phyloP scores from a whole-genome alignment of 2,888 invertebrate species.

The Standfussiana lucernea region DNA sequence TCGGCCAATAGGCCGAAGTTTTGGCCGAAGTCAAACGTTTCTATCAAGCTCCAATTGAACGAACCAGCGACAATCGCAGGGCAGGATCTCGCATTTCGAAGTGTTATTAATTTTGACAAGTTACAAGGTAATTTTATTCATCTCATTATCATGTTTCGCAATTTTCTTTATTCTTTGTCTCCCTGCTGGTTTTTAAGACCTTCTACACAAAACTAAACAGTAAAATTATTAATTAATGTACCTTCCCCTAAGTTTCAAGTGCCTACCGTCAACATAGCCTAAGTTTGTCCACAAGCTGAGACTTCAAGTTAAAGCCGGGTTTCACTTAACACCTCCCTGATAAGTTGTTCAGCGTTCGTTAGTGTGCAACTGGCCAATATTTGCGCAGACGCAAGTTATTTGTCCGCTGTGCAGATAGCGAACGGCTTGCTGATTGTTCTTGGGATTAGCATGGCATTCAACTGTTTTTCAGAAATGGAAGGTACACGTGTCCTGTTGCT shows the following conservation, averaged over 20 bases:
- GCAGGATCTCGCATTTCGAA: too few relatives aligned
- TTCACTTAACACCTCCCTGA: constrained; percentile 57
- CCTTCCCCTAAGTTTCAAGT: neutral
- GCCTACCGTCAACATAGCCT: neutral
- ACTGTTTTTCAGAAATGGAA: constrained; percentile 25
- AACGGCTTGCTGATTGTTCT: constrained; percentile 61
- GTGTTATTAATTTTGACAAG: too few relatives aligned
- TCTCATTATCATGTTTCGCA: neutral
- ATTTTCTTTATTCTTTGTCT: neutral
- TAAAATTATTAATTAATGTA: neutral
- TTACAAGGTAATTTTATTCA: too few relatives aligned
- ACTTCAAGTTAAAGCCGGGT: constrained; percentile 25
- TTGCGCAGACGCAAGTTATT: constrained; percentile 68
- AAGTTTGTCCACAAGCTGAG: constrained; percentile 1
- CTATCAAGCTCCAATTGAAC: too few relatives aligned
- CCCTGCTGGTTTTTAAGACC: neutral
- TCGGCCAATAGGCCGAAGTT: too few relatives aligned
- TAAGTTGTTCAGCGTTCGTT: constrained; percentile 32
- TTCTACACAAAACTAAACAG: neutral
- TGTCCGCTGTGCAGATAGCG: constrained; percentile 64
- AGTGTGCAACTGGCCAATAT: constrained; percentile 67
- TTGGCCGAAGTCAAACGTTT: too few relatives aligned
- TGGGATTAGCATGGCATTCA: constrained; percentile 55
- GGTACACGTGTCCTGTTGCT: neutral
- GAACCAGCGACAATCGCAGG: too few relatives aligned